Conservation (phyloP, 2,113 vertebrate species). For the Eulemur rufifrons region DNA sequence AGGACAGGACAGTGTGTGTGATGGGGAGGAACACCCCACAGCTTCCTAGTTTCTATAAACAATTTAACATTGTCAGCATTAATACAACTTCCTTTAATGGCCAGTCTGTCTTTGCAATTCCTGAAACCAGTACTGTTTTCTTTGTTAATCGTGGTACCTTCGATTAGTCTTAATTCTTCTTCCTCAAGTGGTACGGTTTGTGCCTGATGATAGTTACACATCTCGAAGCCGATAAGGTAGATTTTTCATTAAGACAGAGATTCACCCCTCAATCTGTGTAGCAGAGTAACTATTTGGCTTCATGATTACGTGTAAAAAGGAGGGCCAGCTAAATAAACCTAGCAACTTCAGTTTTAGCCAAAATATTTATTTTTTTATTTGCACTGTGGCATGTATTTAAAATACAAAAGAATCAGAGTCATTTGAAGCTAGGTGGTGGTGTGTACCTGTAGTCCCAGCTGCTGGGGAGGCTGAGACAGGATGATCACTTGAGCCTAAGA, state of each 20-base stretch:
- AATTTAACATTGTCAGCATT: conserved; percentile 37
- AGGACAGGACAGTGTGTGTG: background rate
- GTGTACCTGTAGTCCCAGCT: background rate
- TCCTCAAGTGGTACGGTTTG: background rate
- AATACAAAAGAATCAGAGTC: background rate
- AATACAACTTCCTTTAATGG: conserved; percentile 52
- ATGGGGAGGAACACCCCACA: background rate
- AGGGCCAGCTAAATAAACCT: background rate
- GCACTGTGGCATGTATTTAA: background rate
- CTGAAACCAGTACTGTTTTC: background rate
- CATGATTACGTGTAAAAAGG: background rate
- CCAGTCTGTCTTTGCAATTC: conserved; percentile 10
- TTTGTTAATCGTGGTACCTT: conserved; percentile 1
- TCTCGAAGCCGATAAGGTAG: background rate
- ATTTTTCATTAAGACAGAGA: background rate
- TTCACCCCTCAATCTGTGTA: background rate
- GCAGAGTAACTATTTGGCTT: background rate
- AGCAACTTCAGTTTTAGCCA: background rate
- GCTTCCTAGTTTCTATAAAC: conserved; percentile 55
- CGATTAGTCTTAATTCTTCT: background rate
- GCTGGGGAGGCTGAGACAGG: background rate
- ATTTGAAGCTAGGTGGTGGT: background rate
- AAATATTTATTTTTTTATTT: background rate
- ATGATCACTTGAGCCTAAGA: background rate
- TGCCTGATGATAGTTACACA: background rate